These are phyloP conservation scores for Anableps anableps DNA, from an alignment of 2,797 vertebrate species.

Conservation along the genomic window DNA sequence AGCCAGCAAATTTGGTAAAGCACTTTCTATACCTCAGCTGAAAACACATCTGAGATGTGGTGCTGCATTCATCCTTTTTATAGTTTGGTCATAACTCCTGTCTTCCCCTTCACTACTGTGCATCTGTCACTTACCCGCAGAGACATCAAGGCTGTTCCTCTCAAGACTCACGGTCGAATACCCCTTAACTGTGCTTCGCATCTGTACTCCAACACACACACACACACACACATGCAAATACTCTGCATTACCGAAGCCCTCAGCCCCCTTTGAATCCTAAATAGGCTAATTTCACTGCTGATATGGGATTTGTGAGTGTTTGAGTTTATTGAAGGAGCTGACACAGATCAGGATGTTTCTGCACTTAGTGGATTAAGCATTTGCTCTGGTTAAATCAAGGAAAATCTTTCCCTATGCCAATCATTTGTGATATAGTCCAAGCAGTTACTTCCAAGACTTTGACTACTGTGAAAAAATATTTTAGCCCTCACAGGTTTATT, in stretches of 20 bases:
- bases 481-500: background rate
- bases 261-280: conserved; percentile 63
- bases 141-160: conserved; percentile 59
- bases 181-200: conserved; percentile 28
- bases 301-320: conserved; percentile 77
- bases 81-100: conserved; percentile 55
- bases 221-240: conserved; percentile 10
- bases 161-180: conserved; percentile 27
- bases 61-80: conserved; percentile 63
- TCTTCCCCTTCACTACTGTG: conserved; percentile 39
- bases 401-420: conserved; percentile 40
- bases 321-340: conserved; percentile 72
- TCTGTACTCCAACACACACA: conserved; percentile 24
- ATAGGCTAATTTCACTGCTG: conserved; percentile 84
- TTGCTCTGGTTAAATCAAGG: conserved; percentile 51
- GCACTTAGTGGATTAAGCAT: conserved; percentile 56
- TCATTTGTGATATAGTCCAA: conserved; percentile 18
- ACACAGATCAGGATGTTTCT: conserved; percentile 70
- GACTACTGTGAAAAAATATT: background rate
- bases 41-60: conserved; percentile 27
- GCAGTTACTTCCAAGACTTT: background rate
- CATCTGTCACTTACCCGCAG: conserved; percentile 63
- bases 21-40: conserved; percentile 44
- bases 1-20: conserved; percentile 49
- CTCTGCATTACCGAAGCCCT: conserved; percentile 27